phyloP scores from a whole-genome alignment of 1,140 invertebrate species.

The Lethrus apterus region DNA sequence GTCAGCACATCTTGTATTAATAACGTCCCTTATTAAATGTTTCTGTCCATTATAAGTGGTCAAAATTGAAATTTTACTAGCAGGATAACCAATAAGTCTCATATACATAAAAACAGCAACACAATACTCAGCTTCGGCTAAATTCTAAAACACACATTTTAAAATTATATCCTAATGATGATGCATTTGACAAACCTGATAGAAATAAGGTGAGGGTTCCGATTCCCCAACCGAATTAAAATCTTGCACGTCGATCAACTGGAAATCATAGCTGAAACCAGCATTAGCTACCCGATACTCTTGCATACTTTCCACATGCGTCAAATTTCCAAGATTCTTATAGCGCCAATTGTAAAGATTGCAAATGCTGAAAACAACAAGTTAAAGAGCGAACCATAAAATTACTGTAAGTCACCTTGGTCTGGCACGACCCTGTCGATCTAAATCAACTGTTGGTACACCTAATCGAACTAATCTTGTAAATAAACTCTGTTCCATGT shows the following conservation, averaged over 20 bases:
- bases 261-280: conserved; percentile 89
- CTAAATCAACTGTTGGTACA: conserved; percentile 93
- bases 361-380: conserved; percentile 64
- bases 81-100: conserved; percentile 93
- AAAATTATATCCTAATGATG: conserved; percentile 10
- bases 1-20: conserved; percentile 86
- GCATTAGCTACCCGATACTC: conserved; percentile 89
- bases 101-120: conserved; percentile 99
- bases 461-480: conserved; percentile 92
- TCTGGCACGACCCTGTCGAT: conserved; percentile 93
- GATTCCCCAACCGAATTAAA: conserved; percentile 96
- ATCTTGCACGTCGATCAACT: conserved; percentile 93
- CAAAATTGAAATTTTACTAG: conserved; percentile 96
- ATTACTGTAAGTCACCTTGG: conserved; percentile 52
- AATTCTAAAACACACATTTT: conserved; percentile 68
- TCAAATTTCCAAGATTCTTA: conserved; percentile 86
- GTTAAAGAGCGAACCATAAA: neutral
- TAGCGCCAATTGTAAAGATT: conserved; percentile 97
- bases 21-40: conserved; percentile 92
- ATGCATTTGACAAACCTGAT: conserved; percentile 58
- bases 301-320: conserved; percentile 71
- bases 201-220: conserved; percentile 97
- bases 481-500: conserved; percentile 99
- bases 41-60: conserved; percentile 99
- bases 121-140: conserved; percentile 97